Evolutionary conservation across 2,113 vertebrate species (phyloP).

Genomic region (Brachionichthys hirsutus): DNA sequence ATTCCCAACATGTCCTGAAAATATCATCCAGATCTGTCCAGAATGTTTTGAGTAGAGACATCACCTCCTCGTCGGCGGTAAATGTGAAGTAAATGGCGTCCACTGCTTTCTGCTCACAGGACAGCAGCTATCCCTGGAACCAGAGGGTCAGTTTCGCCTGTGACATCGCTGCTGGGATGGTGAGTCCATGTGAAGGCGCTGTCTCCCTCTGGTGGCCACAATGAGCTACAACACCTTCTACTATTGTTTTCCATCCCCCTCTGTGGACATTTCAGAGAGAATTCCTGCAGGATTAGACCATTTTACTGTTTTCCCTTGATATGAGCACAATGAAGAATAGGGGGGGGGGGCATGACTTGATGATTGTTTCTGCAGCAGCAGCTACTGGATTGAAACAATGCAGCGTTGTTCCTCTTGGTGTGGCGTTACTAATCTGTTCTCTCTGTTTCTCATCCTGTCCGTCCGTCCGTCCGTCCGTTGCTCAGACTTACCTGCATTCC

Average conservation of each 20-base stretch:
- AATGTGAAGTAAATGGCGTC: no score
- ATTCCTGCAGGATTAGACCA: conserved; percentile 42
- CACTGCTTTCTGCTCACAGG: conserved; percentile 69
- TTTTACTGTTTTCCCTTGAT: conserved; percentile 13
- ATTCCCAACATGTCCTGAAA: no score
- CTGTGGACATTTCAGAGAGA: conserved; percentile 23
- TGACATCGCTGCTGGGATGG: conserved; percentile 95
- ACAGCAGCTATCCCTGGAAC: conserved; percentile 91
- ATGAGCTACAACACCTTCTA: conserved; percentile 10
- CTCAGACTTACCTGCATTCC: conserved; percentile 90
- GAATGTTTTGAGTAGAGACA: no score
- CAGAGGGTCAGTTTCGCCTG: conserved; percentile 94
- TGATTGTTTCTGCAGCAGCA: conserved; percentile 23
- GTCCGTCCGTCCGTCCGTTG: conserved; percentile 25
- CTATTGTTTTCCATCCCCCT: conserved; percentile 6
- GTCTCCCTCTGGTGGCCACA: conserved; percentile 55
- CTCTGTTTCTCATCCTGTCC: background rate
- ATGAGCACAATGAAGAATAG: conserved; percentile 22
- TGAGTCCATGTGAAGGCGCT: conserved; percentile 64
- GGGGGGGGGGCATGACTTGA: conserved; percentile 17
- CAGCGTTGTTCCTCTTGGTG: conserved; percentile 33
- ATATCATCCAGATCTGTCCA: no score
- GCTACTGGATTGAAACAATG: conserved; percentile 27
- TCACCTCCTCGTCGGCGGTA: no score
- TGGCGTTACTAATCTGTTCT: conserved; percentile 20